Base-by-base conservation (phyloP, 2,113 vertebrate genomes). In the Limanda limanda region DNA sequence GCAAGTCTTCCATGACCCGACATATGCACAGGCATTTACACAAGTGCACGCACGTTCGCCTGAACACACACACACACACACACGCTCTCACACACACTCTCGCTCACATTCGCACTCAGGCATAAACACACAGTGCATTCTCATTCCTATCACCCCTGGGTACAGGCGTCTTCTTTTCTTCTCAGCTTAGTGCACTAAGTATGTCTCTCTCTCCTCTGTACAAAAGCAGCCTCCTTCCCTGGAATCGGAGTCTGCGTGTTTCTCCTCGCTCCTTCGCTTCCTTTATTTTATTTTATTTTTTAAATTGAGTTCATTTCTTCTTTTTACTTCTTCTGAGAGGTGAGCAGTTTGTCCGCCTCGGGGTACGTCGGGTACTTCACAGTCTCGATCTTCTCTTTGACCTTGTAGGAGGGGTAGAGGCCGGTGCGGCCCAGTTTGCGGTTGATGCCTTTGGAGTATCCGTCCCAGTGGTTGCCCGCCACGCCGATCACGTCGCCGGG, bases 401-500 rank as follows among this genome's bases (percentile, higher is more conserved):
- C 98, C 95, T 99, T 99, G 92, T 99, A 99, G 69, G 98, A 99
- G 0, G 98, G 98, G 82, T 99, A 99, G 18, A 99, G 95, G 92
- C 98, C 98, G 18, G 97, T 99, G 94, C 95, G 97, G 86, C 97
- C 97, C 87, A 97, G 91, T 93, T 97, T 99, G 89, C 97, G 96
- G 89, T 98, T 99, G 91, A 99, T 93, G 89, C 98, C 98, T 95
- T 99, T 99, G 64, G 98, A 99, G 92, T 97, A 98, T 45, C 98
- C 97, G 91, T 99, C 95, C 98, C 98, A 99, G 66, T 99, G 97
- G 94, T 99, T 99, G 86, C 98, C 98, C 65, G 98, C 98, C 55
- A 99, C 97, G 55, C 98, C 98, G 84, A 99, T 96, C 71, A 98
- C 83, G 86, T 99, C 97, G 63, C 97, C 98, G 55, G 97, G 96